Evolutionary conservation across 2,888 invertebrate genomes (phyloP), one percentile per base, ranked within the genome.

Genomic region (Teleogryllus oceanicus): DNA sequence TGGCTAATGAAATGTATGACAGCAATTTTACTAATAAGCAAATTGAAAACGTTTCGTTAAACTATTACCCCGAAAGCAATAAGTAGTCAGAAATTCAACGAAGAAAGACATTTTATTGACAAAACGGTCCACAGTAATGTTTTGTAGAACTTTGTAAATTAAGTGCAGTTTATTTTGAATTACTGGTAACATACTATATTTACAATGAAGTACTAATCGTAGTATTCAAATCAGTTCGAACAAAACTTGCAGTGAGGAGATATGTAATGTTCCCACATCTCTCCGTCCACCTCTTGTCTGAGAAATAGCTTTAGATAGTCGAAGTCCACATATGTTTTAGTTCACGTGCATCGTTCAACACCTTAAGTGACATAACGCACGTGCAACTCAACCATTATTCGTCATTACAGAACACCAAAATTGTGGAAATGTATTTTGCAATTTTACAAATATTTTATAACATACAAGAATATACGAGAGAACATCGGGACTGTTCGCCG

Each of bases 281-380:
- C 62, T 62, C 62, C 62, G 62, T 62, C 62, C 62, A 62, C n/a
- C 16, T n/a, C 62, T 62, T n/a, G 62, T 62, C 62, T 62, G 62
- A n/a, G 62, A 62, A n/a, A 18, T 62, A 62, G 62, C n/a, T 62
- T 62, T 62, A 62, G 62, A 62, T 62, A 62, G n/a, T 18, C n/a
- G 62, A 62, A 62, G 62, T 62, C 62, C n/a, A 62, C 62, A 62
- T 18, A 62, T 62, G 62, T 62, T 62, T 62, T 62, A 62, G n/a
- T 62, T 62, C 16, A 62, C 13, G 13, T 62, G n/a, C n/a, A 62
- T 62, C 13, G 16, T 13, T 62, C 62, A 18, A 18, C 13, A 62
- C 62, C 16, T 18, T 18, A n/a, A n/a, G 62, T 62, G n/a, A 62
- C 62, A 62, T n/a, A 11, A 13, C n/a, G 62, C 62, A 62, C n/a